A percentile compares a stretch with the other conserved stretches of the same genome.
Evolutionary conservation across 23 tunicate genomes (phyloP).

Genomic region (Pegea sp.): DNA sequence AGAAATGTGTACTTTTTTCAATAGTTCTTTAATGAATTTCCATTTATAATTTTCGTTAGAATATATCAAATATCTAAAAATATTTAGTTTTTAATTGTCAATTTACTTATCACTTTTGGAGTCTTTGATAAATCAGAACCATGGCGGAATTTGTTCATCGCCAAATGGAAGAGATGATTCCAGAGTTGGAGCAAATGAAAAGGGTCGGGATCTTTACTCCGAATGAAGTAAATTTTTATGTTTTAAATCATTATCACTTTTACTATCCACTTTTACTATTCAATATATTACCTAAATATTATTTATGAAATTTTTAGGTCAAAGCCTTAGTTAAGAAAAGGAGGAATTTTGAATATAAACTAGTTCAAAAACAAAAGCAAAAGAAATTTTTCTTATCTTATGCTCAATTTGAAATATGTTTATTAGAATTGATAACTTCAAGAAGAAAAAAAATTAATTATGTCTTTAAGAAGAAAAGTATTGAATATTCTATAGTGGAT

Average conservation of each 20-base stretch:
- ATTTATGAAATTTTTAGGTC: constrained; percentile 11
- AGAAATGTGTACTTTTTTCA: no score
- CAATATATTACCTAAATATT: neutral
- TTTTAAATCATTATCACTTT: neutral
- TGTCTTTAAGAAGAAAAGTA: constrained; percentile 56
- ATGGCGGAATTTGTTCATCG: constrained; percentile 69
- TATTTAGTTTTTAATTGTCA: no score
- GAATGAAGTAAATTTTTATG: constrained; percentile 19
- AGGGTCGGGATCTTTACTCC: constrained; percentile 29
- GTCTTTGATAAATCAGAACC: neutral
- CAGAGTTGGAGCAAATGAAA: constrained; percentile 74
- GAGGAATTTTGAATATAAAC: constrained; percentile 51
- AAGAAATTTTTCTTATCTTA: constrained; percentile 58
- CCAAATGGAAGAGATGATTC: constrained; percentile 54
- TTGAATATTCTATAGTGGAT: constrained; percentile 49
- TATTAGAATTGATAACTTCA: constrained; percentile 29
- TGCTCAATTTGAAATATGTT: constrained; percentile 40
- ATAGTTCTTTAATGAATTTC: no score
- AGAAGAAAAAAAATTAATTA: constrained; percentile 39
- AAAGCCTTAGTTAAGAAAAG: constrained; percentile 61
- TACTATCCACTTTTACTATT: neutral
- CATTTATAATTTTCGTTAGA: no score
- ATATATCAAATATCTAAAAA: no score
- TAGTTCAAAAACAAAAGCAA: constrained; percentile 31
- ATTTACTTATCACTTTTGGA: no score